These are phyloP conservation scores for Sylvia borin DNA, from an alignment of 2,797 vertebrate species.

Conservation along the genomic window DNA sequence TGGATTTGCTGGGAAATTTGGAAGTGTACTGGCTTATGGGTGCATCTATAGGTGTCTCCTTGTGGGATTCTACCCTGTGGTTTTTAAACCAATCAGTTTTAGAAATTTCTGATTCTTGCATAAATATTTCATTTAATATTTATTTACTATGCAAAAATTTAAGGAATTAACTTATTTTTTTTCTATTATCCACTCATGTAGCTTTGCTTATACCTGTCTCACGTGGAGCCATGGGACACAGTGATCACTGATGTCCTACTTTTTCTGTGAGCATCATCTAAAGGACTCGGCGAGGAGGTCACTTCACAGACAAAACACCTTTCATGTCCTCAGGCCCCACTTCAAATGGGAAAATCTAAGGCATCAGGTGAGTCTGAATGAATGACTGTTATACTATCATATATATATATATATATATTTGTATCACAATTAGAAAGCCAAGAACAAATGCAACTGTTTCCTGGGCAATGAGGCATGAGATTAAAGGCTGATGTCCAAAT, in stretches of 20 bases:
- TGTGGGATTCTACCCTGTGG: not conserved
- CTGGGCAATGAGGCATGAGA: slow-evolving; percentile 50
- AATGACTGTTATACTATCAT: not conserved
- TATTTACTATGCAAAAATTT: not conserved
- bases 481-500: slow-evolving; percentile 49
- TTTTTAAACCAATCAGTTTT: not conserved
- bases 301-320: not conserved
- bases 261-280: not conserved
- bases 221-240: not conserved
- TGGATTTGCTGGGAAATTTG: not conserved
- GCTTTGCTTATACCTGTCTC: not conserved
- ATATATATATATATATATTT: slow-evolving; percentile 19
- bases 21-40: not conserved
- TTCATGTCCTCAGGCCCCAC: not conserved
- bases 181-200: not conserved
- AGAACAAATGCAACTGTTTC: slow-evolving; percentile 36
- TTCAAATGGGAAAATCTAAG: not conserved
- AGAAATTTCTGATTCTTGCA: not conserved
- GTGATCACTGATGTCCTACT: not conserved
- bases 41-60: not conserved
- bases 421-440: slow-evolving; percentile 19
- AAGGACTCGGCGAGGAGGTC: not conserved
- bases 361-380: slow-evolving; percentile 13
- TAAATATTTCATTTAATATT: not conserved
- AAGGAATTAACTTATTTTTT: not conserved